Evolutionary conservation across 2,888 invertebrate genomes (phyloP).

Genomic region (Xiphydria camelus): DNA sequence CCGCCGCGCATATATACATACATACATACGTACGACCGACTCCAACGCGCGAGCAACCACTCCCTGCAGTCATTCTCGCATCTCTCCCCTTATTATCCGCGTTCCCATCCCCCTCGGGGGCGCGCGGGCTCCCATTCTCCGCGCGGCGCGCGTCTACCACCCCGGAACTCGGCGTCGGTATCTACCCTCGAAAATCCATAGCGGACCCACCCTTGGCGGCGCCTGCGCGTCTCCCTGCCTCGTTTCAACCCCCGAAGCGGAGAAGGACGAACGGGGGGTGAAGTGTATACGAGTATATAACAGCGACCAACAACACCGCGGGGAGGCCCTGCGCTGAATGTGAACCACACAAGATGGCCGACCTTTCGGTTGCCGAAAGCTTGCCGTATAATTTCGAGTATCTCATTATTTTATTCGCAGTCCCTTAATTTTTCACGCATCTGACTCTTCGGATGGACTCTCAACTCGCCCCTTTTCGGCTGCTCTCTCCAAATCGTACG

Average conservation of each 20-base stretch:
- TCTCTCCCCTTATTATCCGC: not conserved
- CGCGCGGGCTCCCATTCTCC: conserved; percentile 29
- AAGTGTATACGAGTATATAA: conserved; percentile 9
- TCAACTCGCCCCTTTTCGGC: too few species aligned
- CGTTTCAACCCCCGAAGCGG: conserved; percentile 2
- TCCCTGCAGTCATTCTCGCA: conserved; percentile 1
- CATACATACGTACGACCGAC: not conserved
- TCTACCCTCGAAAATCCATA: conserved; percentile 57
- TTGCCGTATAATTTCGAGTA: too few species aligned
- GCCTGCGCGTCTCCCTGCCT: conserved; percentile 44
- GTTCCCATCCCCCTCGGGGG: conserved; percentile 3
- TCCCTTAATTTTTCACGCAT: too few species aligned
- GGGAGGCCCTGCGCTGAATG: conserved; percentile 32
- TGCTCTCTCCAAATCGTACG: too few species aligned
- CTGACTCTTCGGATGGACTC: too few species aligned
- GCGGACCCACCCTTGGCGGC: conserved; percentile 51
- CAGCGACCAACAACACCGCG: conserved; percentile 26
- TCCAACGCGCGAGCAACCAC: not conserved
- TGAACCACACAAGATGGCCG: conserved; percentile 43
- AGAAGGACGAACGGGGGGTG: conserved; percentile 6
- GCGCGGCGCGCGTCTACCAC: conserved; percentile 44
- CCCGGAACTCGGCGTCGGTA: conserved; percentile 49
- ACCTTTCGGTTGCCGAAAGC: too few species aligned
- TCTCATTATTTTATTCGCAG: too few species aligned
- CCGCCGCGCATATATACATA: not conserved